Evolutionary conservation across 2,888 invertebrate species (phyloP).

Genomic region (Electrophaes corylata): DNA sequence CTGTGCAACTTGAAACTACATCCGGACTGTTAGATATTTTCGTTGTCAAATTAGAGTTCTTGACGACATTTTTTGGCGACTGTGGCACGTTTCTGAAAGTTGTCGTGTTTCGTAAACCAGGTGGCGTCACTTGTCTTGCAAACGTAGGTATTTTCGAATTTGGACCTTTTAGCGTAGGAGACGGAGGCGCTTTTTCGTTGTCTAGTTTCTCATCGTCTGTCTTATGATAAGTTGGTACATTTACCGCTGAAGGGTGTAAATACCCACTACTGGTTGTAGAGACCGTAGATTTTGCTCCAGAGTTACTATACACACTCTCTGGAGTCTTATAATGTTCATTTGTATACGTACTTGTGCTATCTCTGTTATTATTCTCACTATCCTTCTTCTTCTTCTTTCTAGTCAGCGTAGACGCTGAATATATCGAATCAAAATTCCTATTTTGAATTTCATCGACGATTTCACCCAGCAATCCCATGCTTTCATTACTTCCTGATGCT

Average conservation of each 20-base stretch:
- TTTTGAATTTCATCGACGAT: conserved; percentile 95
- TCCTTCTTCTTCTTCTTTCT: conserved; percentile 85
- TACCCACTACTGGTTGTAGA: conserved; percentile 89
- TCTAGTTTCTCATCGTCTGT: conserved; percentile 57
- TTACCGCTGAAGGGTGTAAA: conserved; percentile 88
- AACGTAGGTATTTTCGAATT: conserved; percentile 79
- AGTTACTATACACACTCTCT: conserved; percentile 86
- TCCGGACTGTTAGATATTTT: conserved; percentile 87
- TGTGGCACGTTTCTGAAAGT: conserved; percentile 72
- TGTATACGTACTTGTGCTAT: conserved; percentile 81
- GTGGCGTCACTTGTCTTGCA: conserved; percentile 77
- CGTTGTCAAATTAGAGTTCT: conserved; percentile 57
- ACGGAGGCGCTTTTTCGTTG: conserved; percentile 67
- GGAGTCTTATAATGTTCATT: conserved; percentile 85
- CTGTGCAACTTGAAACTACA: conserved; percentile 88
- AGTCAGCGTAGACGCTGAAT: conserved; percentile 89
- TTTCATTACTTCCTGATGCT: conserved; percentile 85
- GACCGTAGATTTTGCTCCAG: conserved; percentile 84
- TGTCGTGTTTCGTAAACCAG: conserved; percentile 73
- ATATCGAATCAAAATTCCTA: conserved; percentile 93
- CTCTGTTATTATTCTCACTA: conserved; percentile 58
- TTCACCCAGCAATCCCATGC: conserved; percentile 92
- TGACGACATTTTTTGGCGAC: conserved; percentile 67
- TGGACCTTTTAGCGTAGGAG: conserved; percentile 68
- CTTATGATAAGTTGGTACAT: conserved; percentile 82